These are phyloP conservation scores for Drosophila obscura DNA, from an alignment of 1,140 invertebrate species.

Conservation along the genomic window DNA sequence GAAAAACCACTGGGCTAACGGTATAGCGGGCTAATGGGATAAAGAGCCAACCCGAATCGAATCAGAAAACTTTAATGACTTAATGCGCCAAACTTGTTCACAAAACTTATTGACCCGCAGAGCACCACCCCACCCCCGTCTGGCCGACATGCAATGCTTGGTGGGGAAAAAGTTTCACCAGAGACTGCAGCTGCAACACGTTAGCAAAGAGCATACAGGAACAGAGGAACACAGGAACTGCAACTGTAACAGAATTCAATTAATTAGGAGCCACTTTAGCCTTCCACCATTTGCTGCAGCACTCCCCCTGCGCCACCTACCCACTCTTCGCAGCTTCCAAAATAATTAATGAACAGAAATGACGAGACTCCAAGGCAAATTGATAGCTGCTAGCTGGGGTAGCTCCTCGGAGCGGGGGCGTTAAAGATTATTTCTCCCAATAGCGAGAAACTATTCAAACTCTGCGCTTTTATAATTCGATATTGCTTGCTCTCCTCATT, in stretches of 20 bases:
- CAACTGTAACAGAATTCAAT: constrained; percentile 59
- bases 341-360: constrained; percentile 66
- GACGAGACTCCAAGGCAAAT: constrained; percentile 53
- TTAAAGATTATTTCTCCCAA: too few species aligned
- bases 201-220: constrained; percentile 3
- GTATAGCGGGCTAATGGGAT: constrained; percentile 14
- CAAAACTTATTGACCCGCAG: constrained; percentile 40
- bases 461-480: too few species aligned
- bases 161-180: constrained; percentile 11
- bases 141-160: not conserved
- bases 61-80: constrained; percentile 77
- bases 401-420: too few species aligned
- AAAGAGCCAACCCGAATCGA: constrained; percentile 45
- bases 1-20: constrained; percentile 9
- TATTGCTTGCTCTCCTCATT: constrained; percentile 2
- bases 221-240: not conserved
- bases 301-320: too few species aligned
- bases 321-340: constrained; percentile 1
- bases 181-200: constrained; percentile 29
- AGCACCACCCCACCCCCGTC: constrained; percentile 18
- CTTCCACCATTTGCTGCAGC: too few species aligned
- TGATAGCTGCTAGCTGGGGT: constrained; percentile 18
- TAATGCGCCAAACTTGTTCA: constrained; percentile 68
- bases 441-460: too few species aligned
- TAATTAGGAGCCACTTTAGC: constrained; percentile 67